phyloP scores from a whole-genome alignment of 2,888 invertebrate genomes.

The Coecobrya sp. region DNA sequence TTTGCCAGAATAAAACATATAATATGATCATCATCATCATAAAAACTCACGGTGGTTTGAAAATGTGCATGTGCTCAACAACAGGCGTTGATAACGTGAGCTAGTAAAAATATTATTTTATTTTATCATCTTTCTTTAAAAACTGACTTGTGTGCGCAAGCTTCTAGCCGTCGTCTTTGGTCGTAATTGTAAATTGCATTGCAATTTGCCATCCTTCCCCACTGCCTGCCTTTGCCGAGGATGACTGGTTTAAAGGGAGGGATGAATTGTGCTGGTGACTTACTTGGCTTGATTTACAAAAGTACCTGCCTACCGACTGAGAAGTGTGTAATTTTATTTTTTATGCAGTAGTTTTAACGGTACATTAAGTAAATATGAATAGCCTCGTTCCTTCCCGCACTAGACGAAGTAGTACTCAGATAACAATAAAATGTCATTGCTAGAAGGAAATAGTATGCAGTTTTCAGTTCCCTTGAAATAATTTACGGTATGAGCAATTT shows the following conservation, averaged over 20 bases:
- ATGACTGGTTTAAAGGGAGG: constrained; percentile 12
- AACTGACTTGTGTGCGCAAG: constrained; percentile 20
- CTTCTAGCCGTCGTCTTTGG: constrained; percentile 15
- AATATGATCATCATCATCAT: constrained; percentile 4
- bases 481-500: constrained; percentile 36
- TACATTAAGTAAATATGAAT: constrained; percentile 63
- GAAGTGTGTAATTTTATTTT: constrained; percentile 9
- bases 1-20: not conserved
- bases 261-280: constrained; percentile 30
- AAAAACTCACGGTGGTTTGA: not conserved
- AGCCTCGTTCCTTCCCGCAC: constrained; percentile 35
- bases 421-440: constrained; percentile 40
- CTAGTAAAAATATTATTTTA: constrained; percentile 36
- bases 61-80: constrained; percentile 13
- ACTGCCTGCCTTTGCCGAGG: not conserved
- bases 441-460: constrained; percentile 36
- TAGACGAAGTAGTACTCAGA: not conserved
- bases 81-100: not conserved
- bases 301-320: not conserved
- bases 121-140: not conserved
- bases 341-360: constrained; percentile 57
- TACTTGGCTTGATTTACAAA: constrained; percentile 34
- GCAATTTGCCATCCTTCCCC: constrained; percentile 48
- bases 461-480: constrained; percentile 56
- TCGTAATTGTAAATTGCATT: constrained; percentile 64